Evolutionary conservation across 2,113 vertebrate genomes (phyloP).

Genomic region (Cardinalis cardinalis): DNA sequence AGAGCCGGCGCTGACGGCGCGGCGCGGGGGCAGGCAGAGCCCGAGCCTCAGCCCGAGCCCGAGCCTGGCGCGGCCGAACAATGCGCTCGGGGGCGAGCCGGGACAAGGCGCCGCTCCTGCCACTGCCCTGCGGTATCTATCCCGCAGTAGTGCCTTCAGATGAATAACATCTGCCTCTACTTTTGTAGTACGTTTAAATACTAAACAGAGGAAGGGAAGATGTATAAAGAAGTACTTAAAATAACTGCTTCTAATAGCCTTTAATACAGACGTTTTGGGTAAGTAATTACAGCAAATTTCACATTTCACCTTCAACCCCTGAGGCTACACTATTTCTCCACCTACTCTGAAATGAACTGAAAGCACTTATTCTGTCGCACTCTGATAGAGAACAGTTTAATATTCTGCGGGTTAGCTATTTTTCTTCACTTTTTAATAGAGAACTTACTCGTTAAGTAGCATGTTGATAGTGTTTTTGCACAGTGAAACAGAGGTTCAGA

Average conservation of each 20-base stretch:
- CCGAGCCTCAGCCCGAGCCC: constrained; percentile 51
- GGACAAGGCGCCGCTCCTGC: constrained; percentile 52
- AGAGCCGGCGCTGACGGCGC: not conserved
- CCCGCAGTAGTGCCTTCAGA: constrained; percentile 66
- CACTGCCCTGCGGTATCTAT: constrained; percentile 43
- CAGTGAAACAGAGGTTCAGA: constrained; percentile 51
- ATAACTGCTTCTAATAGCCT: constrained; percentile 91
- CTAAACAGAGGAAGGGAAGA: constrained; percentile 81
- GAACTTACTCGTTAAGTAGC: constrained; percentile 65
- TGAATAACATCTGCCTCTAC: constrained; percentile 78
- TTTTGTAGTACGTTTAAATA: constrained; percentile 78
- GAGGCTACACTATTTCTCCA: constrained; percentile 80
- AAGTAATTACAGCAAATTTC: constrained; percentile 88
- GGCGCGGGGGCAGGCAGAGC: not conserved
- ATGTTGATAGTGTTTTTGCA: constrained; percentile 44
- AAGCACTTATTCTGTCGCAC: constrained; percentile 74
- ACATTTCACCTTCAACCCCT: constrained; percentile 84
- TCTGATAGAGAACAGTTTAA: constrained; percentile 70
- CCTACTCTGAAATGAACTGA: constrained; percentile 80
- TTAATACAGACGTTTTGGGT: constrained; percentile 88
- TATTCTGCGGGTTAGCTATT: constrained; percentile 63
- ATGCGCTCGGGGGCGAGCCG: constrained; percentile 50
- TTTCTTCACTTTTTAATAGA: constrained; percentile 66
- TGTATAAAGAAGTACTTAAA: constrained; percentile 82
- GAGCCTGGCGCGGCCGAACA: constrained; percentile 68